Conservation (phyloP, 92 coral and sea anemone genomes). For the Paragorgia papillata region DNA sequence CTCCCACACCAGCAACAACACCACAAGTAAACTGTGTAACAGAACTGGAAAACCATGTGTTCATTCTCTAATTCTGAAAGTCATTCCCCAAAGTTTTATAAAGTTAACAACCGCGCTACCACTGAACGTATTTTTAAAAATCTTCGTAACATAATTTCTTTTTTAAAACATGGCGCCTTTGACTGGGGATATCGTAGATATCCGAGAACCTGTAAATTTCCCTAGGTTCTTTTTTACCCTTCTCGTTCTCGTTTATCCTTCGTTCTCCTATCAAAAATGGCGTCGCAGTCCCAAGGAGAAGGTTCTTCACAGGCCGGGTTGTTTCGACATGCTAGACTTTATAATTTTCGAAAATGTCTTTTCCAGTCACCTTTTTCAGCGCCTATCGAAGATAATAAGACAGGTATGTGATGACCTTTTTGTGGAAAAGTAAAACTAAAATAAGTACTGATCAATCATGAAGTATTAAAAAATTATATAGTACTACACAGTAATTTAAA, state of each 20-base stretch:
- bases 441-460: no score
- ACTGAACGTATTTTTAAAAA: background rate
- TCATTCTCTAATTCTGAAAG: conserved; percentile 12
- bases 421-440: no score
- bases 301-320: conserved; percentile 22
- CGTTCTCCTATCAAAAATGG: conserved; percentile 70
- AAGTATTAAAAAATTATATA: no score
- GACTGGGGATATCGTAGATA: conserved; percentile 41
- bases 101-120: background rate
- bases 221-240: conserved; percentile 39
- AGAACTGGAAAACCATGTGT: conserved; percentile 51
- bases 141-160: conserved; percentile 1
- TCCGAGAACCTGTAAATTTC: background rate
- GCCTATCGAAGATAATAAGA: conserved; percentile 52
- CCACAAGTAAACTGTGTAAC: conserved; percentile 83
- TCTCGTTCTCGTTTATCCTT: background rate
- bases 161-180: conserved; percentile 81
- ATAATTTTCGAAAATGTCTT: conserved; percentile 74
- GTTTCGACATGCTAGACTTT: conserved; percentile 15
- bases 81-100: background rate
- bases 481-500: no score
- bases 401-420: conserved; percentile 71
- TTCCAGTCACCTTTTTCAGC: conserved; percentile 79
- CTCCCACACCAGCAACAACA: conserved; percentile 91
- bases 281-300: conserved; percentile 52